Base-by-base conservation (phyloP, 2,113 vertebrate genomes). In the Takifugu flavidus region DNA sequence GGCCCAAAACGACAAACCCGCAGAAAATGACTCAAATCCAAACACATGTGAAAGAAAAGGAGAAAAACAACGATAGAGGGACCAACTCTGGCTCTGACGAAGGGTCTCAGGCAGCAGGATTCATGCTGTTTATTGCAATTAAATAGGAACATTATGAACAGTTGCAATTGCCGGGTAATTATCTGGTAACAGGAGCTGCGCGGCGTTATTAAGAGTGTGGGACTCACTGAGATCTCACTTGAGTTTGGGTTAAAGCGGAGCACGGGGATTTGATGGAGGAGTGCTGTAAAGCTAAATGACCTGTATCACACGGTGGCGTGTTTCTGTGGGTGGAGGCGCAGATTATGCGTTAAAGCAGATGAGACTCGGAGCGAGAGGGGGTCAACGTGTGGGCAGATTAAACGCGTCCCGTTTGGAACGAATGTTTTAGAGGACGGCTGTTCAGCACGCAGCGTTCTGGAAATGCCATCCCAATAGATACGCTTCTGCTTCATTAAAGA, bases 241-340 rank as follows among this genome's bases (percentile, higher is more conserved):
- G 44, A 62, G 67, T 77, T 78, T 60, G 13, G 69, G 65, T 67
- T 75, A 74, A 81, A 69, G 75, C 67, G 66, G 80, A 74, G 77
- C 66, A 80, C 45, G 27, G 62, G 80, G 80, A 79, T 78, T 74
- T 69, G 75, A 74, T 65, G 2, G 73, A 74, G 74, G 70, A 59
- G 75, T 3, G 57, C 67, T 64, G 67, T 87, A 86, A 86, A 86
- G 77, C 79, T 77, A 80, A 85, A 86, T 74, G 82, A 72, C 74
- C 82, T 59, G 81, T 58, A 28, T 76, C 74, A 46, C 68, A 70
- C 61, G 14, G 70, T 53, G 73, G 60, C 57, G 68, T 50, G 64
- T 65, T 70, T 64, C 20, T 61, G 70, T 76, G 75, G 58, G 72
- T 46, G 72, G 66, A 68, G 53, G 79, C 54, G 55, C 62, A 1